Evolutionary conservation across 2,888 invertebrate species (phyloP), one percentile per base, ranked within the genome.

Genomic region (Mimachlamys varia): DNA sequence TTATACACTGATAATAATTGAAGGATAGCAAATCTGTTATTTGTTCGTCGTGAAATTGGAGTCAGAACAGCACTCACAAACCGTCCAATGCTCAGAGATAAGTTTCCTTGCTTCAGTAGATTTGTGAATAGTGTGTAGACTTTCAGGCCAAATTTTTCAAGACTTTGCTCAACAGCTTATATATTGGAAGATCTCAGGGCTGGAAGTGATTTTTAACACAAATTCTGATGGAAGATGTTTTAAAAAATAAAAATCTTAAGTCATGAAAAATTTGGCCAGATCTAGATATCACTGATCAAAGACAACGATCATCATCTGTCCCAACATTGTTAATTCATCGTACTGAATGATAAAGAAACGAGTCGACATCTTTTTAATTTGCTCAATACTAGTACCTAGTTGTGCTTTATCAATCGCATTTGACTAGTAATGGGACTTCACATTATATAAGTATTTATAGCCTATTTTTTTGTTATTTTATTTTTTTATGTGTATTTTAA

Each of bases 321-420:
- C 76, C 5, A 62, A 62, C n/a, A 22, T 76, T 15, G 2, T 27
- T 12, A 27, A 62, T 62, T n/a, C n/a, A 22, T 62, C 7, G n/a
- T 2, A 76, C 33, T 33, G 15, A 76, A 17, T 76, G 7, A 27
- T 76, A 76, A 33, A 76, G 33, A 76, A 76, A 33, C 33, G 27
- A 76, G n/a, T 62, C n/a, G 62, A 62, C 62, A 62, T 62, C 76
- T 76, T 76, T n/a, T 76, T 76, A 76, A 76, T 76, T 76, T 76
- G 76, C 76, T 76, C 76, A 76, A 76, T 62, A 76, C 76, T 76
- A 76, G 12, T 7, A 76, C 27, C 27, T 3, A n/a, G 62, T 76
- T 76, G 76, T 76, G 76, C 33, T 76, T 76, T 27, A 44, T 44
- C 10, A 33, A 76, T 27, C 33, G 33, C 76, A 76, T 76, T 76